These are phyloP conservation scores for Pungitius pungitius DNA, from an alignment of 2,113 vertebrate genomes.

Conservation along the genomic window DNA sequence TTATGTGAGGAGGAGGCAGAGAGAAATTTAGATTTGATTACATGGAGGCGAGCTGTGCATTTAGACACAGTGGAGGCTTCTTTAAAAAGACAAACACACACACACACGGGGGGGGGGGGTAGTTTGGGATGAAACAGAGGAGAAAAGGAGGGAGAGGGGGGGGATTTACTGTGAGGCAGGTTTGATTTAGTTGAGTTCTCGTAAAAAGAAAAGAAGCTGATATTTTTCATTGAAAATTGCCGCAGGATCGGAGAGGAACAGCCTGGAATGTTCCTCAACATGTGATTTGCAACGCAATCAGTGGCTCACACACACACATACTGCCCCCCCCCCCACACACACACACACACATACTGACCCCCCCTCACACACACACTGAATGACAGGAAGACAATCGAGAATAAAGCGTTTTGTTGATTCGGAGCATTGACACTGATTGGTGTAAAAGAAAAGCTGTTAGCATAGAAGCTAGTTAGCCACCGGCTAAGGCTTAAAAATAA, in stretches of 20 bases:
- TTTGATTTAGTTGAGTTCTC: conserved; percentile 44
- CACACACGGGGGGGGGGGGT: not conserved
- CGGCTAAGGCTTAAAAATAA: not conserved
- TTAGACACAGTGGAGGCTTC: conserved; percentile 15
- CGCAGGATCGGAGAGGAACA: conserved; percentile 65
- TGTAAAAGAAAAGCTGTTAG: not conserved
- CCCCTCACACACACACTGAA: not conserved
- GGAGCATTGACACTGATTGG: not conserved
- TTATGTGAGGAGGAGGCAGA: conserved; percentile 16
- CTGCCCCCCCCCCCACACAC: not conserved
- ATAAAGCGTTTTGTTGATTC: conserved; percentile 2
- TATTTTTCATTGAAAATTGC: conserved; percentile 54
- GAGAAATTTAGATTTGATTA: conserved; percentile 43
- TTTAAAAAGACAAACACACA: conserved; percentile 18
- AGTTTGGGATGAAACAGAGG: too few species aligned
- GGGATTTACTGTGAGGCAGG: conserved; percentile 13
- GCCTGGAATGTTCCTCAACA: conserved; percentile 69
- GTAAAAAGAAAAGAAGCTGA: conserved; percentile 21
- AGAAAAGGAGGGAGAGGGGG: not conserved
- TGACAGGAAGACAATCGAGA: not conserved
- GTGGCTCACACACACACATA: conserved; percentile 11
- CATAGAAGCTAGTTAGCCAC: not conserved
- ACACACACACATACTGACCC: conserved; percentile 6
- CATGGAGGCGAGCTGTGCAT: conserved; percentile 32
- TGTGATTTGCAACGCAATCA: conserved; percentile 54